phyloP scores from a whole-genome alignment of 1,140 invertebrate genomes.

The Hypsibius dujardini region DNA sequence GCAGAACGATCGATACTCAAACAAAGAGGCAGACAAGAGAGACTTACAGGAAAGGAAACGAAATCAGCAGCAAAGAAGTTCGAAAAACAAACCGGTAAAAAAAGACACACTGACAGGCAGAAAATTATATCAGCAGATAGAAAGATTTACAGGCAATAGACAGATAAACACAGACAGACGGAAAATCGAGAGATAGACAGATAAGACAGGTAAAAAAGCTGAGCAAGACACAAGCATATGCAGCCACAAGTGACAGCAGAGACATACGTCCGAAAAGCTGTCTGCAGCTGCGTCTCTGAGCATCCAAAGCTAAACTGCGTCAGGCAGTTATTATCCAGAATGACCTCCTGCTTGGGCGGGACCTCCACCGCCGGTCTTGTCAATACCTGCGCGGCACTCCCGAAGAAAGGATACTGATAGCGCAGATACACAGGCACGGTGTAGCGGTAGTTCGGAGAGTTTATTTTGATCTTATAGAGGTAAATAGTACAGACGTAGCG shows the following conservation, averaged over 20 bases:
- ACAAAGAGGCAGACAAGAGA: too few species aligned
- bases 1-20: too few species aligned
- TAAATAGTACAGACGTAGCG: slow-evolving; percentile 9
- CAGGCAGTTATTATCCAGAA: slow-evolving; percentile 7
- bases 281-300: not conserved
- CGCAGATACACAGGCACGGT: not conserved
- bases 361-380: not conserved
- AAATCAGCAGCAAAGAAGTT: too few species aligned
- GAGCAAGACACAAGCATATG: too few species aligned
- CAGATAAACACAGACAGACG: too few species aligned
- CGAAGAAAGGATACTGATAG: slow-evolving; percentile 14
- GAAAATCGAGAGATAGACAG: too few species aligned
- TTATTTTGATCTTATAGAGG: not conserved
- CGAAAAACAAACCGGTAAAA: too few species aligned
- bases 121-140: too few species aligned
- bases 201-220: too few species aligned
- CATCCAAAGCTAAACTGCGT: slow-evolving; percentile 13
- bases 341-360: not conserved
- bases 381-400: not conserved
- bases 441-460: not conserved
- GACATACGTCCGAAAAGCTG: slow-evolving; percentile 5
- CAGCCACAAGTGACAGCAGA: not conserved
- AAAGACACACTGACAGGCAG: too few species aligned
- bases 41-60: too few species aligned
- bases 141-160: too few species aligned